phyloP scores from a whole-genome alignment of 2,888 invertebrate species.

The Chymomyza amoena region DNA sequence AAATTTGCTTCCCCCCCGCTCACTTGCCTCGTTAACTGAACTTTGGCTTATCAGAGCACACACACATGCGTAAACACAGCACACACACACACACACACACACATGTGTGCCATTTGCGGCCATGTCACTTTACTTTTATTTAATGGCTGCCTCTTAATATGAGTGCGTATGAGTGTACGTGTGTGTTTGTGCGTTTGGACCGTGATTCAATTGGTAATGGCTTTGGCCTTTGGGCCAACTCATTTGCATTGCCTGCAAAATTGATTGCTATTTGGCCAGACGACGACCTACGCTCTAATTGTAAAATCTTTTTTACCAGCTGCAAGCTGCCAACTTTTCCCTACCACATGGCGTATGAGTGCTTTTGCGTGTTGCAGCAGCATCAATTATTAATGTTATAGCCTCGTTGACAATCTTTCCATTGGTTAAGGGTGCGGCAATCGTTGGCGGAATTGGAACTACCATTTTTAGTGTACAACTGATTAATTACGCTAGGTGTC shows the following conservation, averaged over 20 bases:
- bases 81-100: neutral
- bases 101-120: neutral
- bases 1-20: neutral
- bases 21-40: neutral
- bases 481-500: neutral
- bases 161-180: neutral
- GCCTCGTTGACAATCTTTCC: neutral
- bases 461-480: neutral
- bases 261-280: neutral
- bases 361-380: constrained; percentile 12
- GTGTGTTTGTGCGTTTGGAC: neutral
- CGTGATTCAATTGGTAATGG: neutral
- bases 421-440: neutral
- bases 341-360: constrained; percentile 40
- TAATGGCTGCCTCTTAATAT: neutral
- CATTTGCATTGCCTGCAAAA: neutral
- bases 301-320: constrained; percentile 22
- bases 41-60: neutral
- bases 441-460: neutral
- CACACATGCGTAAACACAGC: neutral
- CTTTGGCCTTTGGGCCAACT: neutral
- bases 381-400: neutral
- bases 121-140: neutral
- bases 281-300: neutral
- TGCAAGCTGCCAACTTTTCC: constrained; percentile 21